Conservation (phyloP, 2,113 vertebrate species). For the Genyomyrus donnyi region DNA sequence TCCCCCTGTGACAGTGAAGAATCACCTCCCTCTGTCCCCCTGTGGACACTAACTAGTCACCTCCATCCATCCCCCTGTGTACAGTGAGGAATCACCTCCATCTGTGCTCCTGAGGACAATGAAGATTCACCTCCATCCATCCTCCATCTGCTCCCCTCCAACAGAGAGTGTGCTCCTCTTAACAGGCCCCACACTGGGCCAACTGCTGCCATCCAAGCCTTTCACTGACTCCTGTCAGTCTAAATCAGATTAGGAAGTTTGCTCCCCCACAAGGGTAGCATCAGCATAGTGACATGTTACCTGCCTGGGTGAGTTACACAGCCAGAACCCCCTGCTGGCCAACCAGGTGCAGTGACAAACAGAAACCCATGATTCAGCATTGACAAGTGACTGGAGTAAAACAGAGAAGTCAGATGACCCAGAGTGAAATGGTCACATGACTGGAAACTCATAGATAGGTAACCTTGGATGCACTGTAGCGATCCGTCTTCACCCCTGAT, state of each 20-base stretch:
- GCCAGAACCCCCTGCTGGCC: background rate
- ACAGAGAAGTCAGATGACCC: background rate
- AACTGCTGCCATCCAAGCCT: background rate
- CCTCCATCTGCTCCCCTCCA: background rate
- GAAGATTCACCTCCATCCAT: background rate
- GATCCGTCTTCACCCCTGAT: slow-evolving; percentile 80
- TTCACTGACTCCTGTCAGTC: background rate
- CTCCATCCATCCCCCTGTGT: background rate
- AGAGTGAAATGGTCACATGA: background rate
- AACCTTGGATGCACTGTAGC: slow-evolving; percentile 85
- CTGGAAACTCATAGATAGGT: slow-evolving; percentile 20
- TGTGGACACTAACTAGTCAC: background rate
- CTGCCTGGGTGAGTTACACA: background rate
- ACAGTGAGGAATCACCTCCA: background rate
- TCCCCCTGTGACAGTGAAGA: background rate
- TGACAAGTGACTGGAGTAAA: background rate
- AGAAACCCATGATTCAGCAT: background rate
- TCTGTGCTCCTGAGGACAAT: background rate
- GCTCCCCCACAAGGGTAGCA: background rate
- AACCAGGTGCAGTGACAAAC: background rate
- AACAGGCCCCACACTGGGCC: background rate
- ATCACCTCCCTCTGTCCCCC: background rate
- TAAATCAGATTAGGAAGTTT: background rate
- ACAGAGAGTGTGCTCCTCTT: background rate
- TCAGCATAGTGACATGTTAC: background rate